These are phyloP conservation scores for Drosophila triauraria DNA, from an alignment of 1,140 invertebrate genomes.

Conservation along the genomic window DNA sequence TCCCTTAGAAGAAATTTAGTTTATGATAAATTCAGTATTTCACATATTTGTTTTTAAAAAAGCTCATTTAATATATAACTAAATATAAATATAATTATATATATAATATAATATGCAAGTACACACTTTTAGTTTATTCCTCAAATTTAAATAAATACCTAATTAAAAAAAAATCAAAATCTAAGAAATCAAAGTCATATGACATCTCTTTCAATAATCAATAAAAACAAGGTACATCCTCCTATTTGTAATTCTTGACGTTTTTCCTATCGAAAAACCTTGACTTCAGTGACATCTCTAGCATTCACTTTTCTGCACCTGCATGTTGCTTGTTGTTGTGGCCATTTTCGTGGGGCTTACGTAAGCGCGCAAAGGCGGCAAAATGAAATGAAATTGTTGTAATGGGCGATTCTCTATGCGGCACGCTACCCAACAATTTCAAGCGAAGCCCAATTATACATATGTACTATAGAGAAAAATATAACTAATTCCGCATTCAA, in stretches of 20 bases:
- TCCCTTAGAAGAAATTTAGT: too few species aligned
- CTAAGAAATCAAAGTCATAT: too few species aligned
- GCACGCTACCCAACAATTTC: constrained; percentile 54
- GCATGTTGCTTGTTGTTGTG: constrained; percentile 39
- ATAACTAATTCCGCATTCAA: constrained; percentile 7
- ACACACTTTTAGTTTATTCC: too few species aligned
- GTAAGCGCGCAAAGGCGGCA: constrained; percentile 74
- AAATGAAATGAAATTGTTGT: constrained; percentile 82
- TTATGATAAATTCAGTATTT: too few species aligned
- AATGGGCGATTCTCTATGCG: constrained; percentile 80
- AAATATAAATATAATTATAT: too few species aligned
- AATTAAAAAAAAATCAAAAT: too few species aligned
- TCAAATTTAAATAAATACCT: too few species aligned
- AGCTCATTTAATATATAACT: too few species aligned
- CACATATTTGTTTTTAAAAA: too few species aligned
- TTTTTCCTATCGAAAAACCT: neutral
- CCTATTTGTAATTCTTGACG: neutral
- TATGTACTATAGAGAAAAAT: constrained; percentile 4
- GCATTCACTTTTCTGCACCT: constrained; percentile 35
- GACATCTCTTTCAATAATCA: too few species aligned
- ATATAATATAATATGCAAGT: too few species aligned
- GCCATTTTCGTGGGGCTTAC: constrained; percentile 60
- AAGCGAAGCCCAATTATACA: neutral
- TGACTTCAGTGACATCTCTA: constrained; percentile 31
- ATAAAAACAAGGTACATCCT: too few species aligned